Evolutionary conservation across 2,888 invertebrate genomes (phyloP), one percentile per base, ranked within the genome.

Genomic region (Mesodorylaimus sp.): DNA sequence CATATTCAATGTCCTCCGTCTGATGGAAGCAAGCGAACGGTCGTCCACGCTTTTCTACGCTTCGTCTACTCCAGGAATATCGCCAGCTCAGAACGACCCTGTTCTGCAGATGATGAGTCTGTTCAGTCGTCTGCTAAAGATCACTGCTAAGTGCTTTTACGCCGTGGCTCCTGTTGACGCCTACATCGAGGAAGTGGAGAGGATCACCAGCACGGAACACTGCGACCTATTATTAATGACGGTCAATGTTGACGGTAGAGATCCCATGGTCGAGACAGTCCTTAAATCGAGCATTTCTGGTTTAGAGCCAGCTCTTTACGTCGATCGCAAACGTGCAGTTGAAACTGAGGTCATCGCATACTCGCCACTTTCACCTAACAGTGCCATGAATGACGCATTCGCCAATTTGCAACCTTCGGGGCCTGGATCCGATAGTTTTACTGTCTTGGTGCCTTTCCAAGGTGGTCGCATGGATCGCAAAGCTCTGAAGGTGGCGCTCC

Each of bases 51-150:
- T 51, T 25, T 45, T 51, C 52, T 52, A 52, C 23, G 23, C 16
- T 52, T 53, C 49, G 32, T 32, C 32, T 7, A 10, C 32, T 7
- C 7, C 32, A 16, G 32, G 10, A 7, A 32, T 16, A 10, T 32
- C 32, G 32, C 32, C 32, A 7, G 32, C 32, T 10, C 32, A 52
- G 25, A 52, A 24, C 45, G 52, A 52, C n/a, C 48, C 53, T 19
- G 45, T 52, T 1, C 23, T 52, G 47, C 27, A 37, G 26, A 53
- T 52, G 53, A 42, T 53, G 5, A 45, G 32, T 25, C 53, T 52
- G 21, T 54, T 52, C 21, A 52, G 53, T 7, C 45, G 52, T 19
- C 25, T 52, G 2, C 27, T 52, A 19, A 50, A 50, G 24, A 42
- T 38, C 21, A n/a, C 24, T 10, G 52, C 52, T 2, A 45, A 52